Evolutionary conservation across 2,797 vertebrate species (phyloP).

Genomic region (Halcyon leucocephala): DNA sequence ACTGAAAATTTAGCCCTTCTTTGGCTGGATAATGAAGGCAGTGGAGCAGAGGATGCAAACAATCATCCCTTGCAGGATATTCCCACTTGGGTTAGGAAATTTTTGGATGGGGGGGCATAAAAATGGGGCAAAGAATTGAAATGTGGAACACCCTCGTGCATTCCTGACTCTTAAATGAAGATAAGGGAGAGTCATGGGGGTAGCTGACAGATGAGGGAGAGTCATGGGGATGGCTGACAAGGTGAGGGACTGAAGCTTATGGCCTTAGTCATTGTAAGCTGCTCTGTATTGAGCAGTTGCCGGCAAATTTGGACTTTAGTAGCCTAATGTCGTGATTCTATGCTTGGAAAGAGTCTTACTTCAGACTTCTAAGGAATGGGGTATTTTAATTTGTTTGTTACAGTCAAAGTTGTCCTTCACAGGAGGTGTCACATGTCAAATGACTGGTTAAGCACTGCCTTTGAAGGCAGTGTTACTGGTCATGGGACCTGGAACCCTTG

Average conservation of each 20-base stretch:
- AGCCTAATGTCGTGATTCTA: background rate
- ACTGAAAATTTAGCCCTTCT: background rate
- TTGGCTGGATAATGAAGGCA: background rate
- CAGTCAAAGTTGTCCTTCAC: background rate
- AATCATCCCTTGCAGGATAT: background rate
- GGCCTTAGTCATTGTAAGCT: background rate
- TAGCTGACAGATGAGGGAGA: background rate
- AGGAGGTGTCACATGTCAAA: background rate
- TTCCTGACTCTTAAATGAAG: background rate
- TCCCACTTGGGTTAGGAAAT: background rate
- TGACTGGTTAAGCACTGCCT: background rate
- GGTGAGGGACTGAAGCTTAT: background rate
- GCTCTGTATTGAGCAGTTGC: background rate
- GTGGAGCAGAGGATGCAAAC: background rate
- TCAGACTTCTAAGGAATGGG: background rate
- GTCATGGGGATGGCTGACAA: background rate
- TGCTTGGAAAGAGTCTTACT: background rate
- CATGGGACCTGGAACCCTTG: background rate
- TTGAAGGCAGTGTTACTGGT: background rate
- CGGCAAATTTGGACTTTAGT: background rate
- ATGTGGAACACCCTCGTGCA: background rate
- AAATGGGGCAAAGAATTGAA: background rate
- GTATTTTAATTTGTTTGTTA: background rate
- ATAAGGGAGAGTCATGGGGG: background rate
- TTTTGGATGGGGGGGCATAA: background rate